Conservation (phyloP, 1,140 invertebrate genomes). For the Halyomorpha halys region DNA sequence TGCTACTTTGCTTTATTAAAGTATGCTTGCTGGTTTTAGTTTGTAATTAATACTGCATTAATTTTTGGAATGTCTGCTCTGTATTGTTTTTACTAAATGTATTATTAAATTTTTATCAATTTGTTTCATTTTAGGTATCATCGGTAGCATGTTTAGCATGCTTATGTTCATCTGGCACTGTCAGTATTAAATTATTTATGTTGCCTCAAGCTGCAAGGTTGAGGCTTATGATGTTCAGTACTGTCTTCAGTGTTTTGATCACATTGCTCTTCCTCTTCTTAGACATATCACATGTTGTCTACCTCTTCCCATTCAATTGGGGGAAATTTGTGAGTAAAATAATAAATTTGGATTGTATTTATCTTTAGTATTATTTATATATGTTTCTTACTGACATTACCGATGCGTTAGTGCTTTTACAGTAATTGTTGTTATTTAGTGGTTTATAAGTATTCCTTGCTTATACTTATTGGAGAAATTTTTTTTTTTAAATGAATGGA, state of each 20-base stretch:
- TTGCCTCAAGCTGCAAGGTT: conserved; percentile 48
- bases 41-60: too few species aligned
- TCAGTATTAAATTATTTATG: conserved; percentile 64
- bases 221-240: conserved; percentile 65
- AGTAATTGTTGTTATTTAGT: too few species aligned
- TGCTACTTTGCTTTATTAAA: too few species aligned
- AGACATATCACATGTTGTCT: conserved; percentile 69
- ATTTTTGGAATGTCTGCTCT: not conserved
- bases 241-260: conserved; percentile 68
- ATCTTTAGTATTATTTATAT: too few species aligned
- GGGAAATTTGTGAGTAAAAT: conserved; percentile 55
- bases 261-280: conserved; percentile 69
- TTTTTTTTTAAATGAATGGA: too few species aligned
- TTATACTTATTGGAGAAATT: too few species aligned
- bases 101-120: conserved; percentile 14
- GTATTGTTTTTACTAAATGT: not conserved
- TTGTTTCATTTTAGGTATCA: conserved; percentile 47
- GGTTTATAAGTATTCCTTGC: too few species aligned
- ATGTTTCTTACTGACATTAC: too few species aligned
- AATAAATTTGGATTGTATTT: too few species aligned
- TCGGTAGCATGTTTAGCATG: conserved; percentile 62
- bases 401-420: too few species aligned
- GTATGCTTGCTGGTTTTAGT: too few species aligned
- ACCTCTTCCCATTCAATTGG: conserved; percentile 75
- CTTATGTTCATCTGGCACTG: conserved; percentile 62